phyloP scores from a whole-genome alignment of 2,797 vertebrate species.

The Macropus fuliginosus region DNA sequence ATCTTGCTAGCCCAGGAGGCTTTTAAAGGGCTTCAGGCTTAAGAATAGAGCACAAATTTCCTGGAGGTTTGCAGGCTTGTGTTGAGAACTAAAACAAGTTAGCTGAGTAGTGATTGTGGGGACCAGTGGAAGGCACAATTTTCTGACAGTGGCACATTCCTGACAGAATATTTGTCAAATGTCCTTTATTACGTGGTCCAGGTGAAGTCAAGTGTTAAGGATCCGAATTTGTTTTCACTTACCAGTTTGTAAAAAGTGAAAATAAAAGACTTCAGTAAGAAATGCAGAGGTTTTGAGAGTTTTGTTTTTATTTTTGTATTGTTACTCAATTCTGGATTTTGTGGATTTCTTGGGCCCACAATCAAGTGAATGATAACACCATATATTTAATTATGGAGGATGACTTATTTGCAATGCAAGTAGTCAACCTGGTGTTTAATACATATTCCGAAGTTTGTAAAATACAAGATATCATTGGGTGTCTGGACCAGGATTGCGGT shows the following conservation, averaged over 20 bases:
- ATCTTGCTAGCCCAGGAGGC: too few relatives aligned
- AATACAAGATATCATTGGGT: neutral
- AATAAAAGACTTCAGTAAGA: neutral
- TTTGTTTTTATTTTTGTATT: neutral
- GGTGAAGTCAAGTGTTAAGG: neutral
- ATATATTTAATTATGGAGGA: neutral
- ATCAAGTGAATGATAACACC: neutral
- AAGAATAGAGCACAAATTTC: neutral
- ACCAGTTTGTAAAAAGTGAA: neutral
- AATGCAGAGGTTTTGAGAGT: neutral
- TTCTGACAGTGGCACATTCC: neutral
- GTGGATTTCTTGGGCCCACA: neutral
- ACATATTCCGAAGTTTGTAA: neutral
- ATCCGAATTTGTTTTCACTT: neutral
- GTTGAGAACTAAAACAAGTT: neutral
- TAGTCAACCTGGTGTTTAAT: neutral
- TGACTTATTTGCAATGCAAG: neutral
- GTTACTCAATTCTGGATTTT: neutral
- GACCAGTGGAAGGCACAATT: neutral
- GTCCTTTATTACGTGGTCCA: neutral
- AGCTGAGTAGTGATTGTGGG: neutral
- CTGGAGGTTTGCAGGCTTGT: neutral
- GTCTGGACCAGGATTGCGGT: slow-evolving; percentile 56
- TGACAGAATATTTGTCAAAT: neutral
- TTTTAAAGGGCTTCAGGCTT: neutral